Base-by-base conservation (phyloP, 2,113 vertebrate species). In the Tychaedon coryphoeus region DNA sequence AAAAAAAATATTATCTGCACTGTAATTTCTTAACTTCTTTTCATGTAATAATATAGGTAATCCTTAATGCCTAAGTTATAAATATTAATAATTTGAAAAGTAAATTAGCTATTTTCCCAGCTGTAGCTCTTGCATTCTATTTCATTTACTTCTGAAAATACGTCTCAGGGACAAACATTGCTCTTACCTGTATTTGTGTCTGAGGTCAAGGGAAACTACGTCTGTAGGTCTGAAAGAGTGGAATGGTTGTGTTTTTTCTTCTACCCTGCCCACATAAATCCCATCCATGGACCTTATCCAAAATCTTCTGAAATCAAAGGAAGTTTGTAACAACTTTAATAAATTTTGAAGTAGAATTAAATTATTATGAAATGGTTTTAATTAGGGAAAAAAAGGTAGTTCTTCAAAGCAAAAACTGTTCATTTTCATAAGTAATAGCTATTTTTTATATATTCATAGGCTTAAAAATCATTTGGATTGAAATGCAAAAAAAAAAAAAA, bases 251-350 rank as follows among this genome's bases (percentile, higher is more conserved):
- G 10, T 29, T 93, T 85, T 91, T 86, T 56, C 36, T 88, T 77
- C 51, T 83, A 69, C 8, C 4, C 19, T 66, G 42, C 40, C 71
- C 13, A 3, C 58, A 65, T 40, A 95, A 90, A 95, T 88, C 45
- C 38, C 34, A 60, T 61, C 42, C 86, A 65, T 76, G 62, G 73
- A 81, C 20, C 34, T 62, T 23, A 82, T 94, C 84, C 87, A 94
- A 92, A 65, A 69, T 22, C 12, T 83, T 79, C 29, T 74, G 50
- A 79, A 95, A 94, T 93, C 71, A 95, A 91, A 89, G 34, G 48
- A 82, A 79, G 38, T 62, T 91, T 58, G 53, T 47, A 82, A 76
- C 60, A 7, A 80, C 51, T 88, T 91, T 38, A 92, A 5, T 56
- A 31, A 60, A 72, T 91, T 95, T 96, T 86, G 56, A 54, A 95